These are phyloP conservation scores for Apotomis turbidana DNA, from an alignment of 2,888 invertebrate species.

Conservation along the genomic window DNA sequence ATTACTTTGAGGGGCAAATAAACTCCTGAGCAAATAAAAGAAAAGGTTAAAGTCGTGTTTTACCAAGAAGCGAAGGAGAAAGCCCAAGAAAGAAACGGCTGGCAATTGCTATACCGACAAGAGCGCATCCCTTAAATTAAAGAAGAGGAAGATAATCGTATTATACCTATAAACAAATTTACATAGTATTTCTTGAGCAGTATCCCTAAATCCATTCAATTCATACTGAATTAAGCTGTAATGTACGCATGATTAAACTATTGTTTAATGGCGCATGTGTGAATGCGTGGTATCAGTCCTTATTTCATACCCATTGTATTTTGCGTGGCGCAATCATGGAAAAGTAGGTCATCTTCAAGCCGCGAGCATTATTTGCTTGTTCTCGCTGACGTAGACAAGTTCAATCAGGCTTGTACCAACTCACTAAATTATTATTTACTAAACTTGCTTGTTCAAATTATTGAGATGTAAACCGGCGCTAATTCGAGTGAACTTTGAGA, in stretches of 20 bases:
- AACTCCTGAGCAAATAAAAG: too few relatives aligned
- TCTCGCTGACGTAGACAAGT: background rate
- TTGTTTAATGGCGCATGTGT: background rate
- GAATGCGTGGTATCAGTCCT: slow-evolving; percentile 2
- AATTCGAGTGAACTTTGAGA: too few relatives aligned
- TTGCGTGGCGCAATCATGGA: background rate
- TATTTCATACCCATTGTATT: slow-evolving; percentile 3
- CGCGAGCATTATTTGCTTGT: background rate
- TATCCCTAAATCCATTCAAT: background rate
- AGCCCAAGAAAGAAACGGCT: too few relatives aligned
- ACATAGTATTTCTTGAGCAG: background rate
- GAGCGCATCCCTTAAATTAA: too few relatives aligned
- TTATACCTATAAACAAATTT: background rate
- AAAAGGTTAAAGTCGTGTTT: too few relatives aligned
- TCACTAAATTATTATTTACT: background rate
- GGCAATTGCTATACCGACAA: too few relatives aligned
- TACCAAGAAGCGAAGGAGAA: too few relatives aligned
- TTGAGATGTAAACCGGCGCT: too few relatives aligned
- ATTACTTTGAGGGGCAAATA: too few relatives aligned
- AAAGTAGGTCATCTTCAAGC: background rate
- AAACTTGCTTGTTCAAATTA: too few relatives aligned
- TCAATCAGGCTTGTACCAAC: background rate
- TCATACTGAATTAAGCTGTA: background rate
- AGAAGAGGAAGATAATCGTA: too few relatives aligned
- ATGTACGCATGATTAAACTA: slow-evolving; percentile 9